Evolutionary conservation across 2,797 vertebrate species (phyloP), one percentile per base, ranked within the genome.

Genomic region (Iguana delicatissima): DNA sequence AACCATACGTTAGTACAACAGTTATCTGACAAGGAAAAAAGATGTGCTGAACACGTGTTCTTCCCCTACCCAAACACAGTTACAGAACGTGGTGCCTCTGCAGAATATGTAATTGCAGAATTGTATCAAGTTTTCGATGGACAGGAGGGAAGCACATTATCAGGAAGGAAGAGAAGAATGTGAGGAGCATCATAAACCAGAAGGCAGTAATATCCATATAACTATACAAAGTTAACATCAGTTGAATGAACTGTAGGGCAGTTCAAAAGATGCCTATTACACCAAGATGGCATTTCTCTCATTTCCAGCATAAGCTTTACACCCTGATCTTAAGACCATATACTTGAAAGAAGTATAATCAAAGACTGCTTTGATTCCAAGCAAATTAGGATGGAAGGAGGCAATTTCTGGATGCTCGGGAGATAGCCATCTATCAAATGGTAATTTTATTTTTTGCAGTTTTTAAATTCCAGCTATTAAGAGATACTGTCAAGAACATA

Each of bases 291-390:
- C 35, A 59, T 59, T 86, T 73, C 52, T 67, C 38, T 38, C 26
- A 85, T 52, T 85, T 86, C 85, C 52, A 77, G 85, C 38, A 77
- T 77, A 55, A 77, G 13, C 35, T 38, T 62, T 46, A 46, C 16
- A 80, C 50, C 42, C 29, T 24, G 59, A 52, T 87, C 42, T 20
- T 50, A 67, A 80, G 74, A 52, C 9, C 22, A 80, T 32, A 22
- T 18, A 52, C 76, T 67, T 87, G 57, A 79, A 80, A 80, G 46
- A n/a, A 64, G 38, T 67, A 76, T 29, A 67, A 67, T 79, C 57
- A 77, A 77, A 87, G 85, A 16, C 50, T 80, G 76, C 86, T 87
- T 87, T 87, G 86, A 80, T 80, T 50, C 86, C 76, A 79, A 50
- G 9, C 50, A 62, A 86, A 87, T 79, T 74, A 80, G 76, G 57